These are phyloP conservation scores for Hyla sarda DNA, from an alignment of 2,113 vertebrate genomes.

Conservation along the genomic window DNA sequence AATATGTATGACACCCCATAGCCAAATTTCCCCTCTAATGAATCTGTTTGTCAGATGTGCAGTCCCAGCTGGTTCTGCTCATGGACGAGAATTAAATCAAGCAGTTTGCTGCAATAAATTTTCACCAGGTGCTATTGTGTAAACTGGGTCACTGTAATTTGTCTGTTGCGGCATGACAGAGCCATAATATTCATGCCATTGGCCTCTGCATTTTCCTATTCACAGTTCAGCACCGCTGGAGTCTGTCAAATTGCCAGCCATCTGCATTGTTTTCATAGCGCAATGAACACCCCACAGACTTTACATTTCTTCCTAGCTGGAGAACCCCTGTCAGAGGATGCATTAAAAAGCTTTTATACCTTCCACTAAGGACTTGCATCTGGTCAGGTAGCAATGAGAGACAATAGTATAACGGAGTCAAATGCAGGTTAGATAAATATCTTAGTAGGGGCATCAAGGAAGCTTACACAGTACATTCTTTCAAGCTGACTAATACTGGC, in stretches of 20 bases:
- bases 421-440: not conserved
- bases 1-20: not conserved
- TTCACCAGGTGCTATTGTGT: conserved; percentile 51
- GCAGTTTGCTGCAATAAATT: conserved; percentile 23
- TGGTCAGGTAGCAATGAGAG: not conserved
- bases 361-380: not conserved
- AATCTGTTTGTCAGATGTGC: not conserved
- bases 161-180: conserved; percentile 48
- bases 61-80: not conserved
- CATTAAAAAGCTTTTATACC: not conserved
- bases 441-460: not conserved
- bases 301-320: not conserved
- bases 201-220: conserved; percentile 34
- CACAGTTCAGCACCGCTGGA: conserved; percentile 44
- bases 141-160: conserved; percentile 53
- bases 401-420: not conserved
- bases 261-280: conserved; percentile 31
- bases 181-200: conserved; percentile 47
- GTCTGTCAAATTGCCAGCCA: conserved; percentile 42
- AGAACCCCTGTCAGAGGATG: not conserved
- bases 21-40: conserved; percentile 26
- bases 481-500: no score
- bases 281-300: conserved; percentile 2
- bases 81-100: not conserved
- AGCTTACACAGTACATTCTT: no score